phyloP scores from a whole-genome alignment of 2,888 invertebrate species.

The Xanthia togata region DNA sequence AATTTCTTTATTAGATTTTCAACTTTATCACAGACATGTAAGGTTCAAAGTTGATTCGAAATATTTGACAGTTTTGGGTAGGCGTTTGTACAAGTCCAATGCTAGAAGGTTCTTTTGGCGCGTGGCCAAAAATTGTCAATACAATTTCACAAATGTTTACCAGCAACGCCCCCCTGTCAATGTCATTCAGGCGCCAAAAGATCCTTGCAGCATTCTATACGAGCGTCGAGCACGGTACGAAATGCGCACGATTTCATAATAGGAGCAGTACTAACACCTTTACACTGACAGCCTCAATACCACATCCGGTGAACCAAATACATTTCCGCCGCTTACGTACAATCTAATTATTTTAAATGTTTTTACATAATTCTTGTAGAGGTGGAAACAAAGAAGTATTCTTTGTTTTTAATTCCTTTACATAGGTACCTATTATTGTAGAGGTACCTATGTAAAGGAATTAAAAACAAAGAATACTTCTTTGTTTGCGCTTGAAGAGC shows the following conservation, averaged over 20 bases:
- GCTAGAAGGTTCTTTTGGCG: neutral
- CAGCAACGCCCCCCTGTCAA: neutral
- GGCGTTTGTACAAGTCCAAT: neutral
- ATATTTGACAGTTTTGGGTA: no score
- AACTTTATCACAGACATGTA: no score
- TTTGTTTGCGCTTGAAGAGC: neutral
- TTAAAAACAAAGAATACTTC: neutral
- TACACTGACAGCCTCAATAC: conserved; percentile 14
- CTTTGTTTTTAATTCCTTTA: neutral
- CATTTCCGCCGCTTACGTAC: conserved; percentile 35
- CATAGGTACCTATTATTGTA: no score
- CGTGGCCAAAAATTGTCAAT: no score
- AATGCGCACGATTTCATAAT: conserved; percentile 28
- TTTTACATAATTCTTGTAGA: conserved; percentile 28
- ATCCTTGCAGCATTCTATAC: neutral
- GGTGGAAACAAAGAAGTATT: neutral
- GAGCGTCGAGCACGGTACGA: no score
- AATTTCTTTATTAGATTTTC: no score
- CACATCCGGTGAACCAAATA: conserved; percentile 23
- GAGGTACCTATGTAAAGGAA: no score
- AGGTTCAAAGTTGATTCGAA: no score
- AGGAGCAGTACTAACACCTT: conserved; percentile 8
- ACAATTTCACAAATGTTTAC: neutral
- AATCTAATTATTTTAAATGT: conserved; percentile 16
- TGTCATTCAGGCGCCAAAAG: neutral